phyloP scores from a whole-genome alignment of 92 coral and sea anemone genomes.

The Galaxea fascicularis region DNA sequence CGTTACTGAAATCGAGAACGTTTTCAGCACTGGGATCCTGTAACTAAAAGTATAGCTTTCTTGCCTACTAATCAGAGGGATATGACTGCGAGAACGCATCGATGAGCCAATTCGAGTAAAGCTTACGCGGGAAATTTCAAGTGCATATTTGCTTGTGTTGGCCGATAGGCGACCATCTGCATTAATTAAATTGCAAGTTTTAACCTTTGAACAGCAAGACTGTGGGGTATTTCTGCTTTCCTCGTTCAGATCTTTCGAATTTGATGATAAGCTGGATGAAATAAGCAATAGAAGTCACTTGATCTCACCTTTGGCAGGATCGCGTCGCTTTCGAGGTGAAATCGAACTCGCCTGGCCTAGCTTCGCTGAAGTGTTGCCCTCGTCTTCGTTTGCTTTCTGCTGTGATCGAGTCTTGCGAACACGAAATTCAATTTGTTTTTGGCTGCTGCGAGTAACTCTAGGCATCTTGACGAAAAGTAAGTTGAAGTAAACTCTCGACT shows the following conservation, averaged over 20 bases:
- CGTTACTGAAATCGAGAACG: background rate
- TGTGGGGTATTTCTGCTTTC: background rate
- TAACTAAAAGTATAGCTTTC: background rate
- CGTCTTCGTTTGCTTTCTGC: constrained; percentile 36
- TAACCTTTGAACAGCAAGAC: background rate
- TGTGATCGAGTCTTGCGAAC: constrained; percentile 82
- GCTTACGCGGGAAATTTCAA: constrained; percentile 27
- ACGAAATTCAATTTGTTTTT: constrained; percentile 83
- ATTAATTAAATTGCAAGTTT: background rate
- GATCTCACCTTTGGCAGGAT: constrained; percentile 60
- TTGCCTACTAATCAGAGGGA: background rate
- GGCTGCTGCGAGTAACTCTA: constrained; percentile 76
- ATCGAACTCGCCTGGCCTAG: constrained; percentile 10
- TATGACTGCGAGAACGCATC: background rate
- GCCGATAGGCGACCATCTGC: background rate
- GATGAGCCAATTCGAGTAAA: background rate
- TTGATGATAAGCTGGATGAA: background rate
- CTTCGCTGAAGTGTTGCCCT: constrained; percentile 3
- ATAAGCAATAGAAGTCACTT: constrained; percentile 1
- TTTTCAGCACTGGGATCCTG: background rate
- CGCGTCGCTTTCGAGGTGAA: constrained; percentile 85
- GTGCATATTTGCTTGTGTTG: background rate
- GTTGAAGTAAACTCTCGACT: background rate
- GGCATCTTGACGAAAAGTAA: constrained; percentile 66
- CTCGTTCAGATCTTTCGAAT: background rate